A percentile compares a stretch with the other conserved stretches of the same genome.
These are phyloP conservation scores for Syrrhaptes paradoxus DNA, from an alignment of 2,113 vertebrate species.

Conservation along the genomic window DNA sequence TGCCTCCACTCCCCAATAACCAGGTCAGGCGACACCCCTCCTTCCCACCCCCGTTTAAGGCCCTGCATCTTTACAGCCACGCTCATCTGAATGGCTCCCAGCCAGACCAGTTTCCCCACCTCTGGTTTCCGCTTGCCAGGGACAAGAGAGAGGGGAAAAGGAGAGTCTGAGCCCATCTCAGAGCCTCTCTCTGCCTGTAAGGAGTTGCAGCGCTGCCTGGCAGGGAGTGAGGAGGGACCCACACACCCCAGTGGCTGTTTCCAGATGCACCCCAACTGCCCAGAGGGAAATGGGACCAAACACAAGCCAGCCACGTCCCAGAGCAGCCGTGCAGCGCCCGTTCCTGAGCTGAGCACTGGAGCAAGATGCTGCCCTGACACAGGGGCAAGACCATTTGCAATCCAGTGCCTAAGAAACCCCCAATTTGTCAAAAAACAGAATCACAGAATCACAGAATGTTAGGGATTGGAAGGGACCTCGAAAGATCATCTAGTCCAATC, in stretches of 20 bases:
- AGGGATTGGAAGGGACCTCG: too few species aligned
- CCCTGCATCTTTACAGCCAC: fast-evolving
- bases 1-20: neutral
- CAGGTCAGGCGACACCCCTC: neutral
- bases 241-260: neutral
- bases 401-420: neutral
- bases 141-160: neutral
- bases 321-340: fast-evolving
- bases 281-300: neutral
- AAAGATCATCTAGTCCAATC: too few species aligned
- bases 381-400: neutral
- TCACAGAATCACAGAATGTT: too few species aligned
- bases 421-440: neutral
- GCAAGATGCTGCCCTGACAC: neutral
- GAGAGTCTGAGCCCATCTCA: fast-evolving
- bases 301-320: fast-evolving
- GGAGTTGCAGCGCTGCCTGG: neutral
- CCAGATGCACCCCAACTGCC: neutral
- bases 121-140: neutral
- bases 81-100: neutral
- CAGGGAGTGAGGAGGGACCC: fast-evolving
- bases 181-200: fast-evolving
- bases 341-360: neutral
- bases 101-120: neutral
- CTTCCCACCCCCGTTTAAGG: neutral